Base-by-base conservation (phyloP, 2,797 vertebrate genomes). In the Thunnus albacares region DNA sequence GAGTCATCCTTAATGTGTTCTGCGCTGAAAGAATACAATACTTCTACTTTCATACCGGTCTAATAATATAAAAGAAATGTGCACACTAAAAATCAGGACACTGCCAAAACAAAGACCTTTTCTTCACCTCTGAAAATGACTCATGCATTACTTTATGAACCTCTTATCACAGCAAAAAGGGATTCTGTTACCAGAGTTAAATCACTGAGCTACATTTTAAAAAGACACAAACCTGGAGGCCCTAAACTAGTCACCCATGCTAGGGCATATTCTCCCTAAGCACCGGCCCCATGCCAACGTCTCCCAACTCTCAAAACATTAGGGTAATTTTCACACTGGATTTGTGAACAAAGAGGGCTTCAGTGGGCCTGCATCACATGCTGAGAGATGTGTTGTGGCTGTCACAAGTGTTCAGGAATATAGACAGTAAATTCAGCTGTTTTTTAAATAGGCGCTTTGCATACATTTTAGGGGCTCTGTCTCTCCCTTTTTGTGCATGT, bases 311-410 rank as follows among this genome's bases (percentile, higher is more conserved):
- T 82, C 83, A 35, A 76, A 86, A 85, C 87, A 88, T 84, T 80
- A 71, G 90, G 79, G 81, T 73, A 67, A 91, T 87, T 90, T 93
- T 93, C 94, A 95, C 89, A 90, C 87, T 87, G 87, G 91, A 95
- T 95, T 96, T 94, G 87, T 43, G 82, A 95, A 97, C 95, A 97
- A 97, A 96, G 92, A 89, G 85, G 79, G 86, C 86, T 94, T 96
- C 93, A 95, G 92, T 89, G 88, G 93, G 94, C 92, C 87, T 43
- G 84, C 87, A 82, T 93, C 83, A 88, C 90, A 92, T 86, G 94
- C 89, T 82, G 92, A 83, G 93, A 91, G 94, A 94, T 89, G 91
- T 15, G 93, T 90, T 71, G 92, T 84, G 94, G 93, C 91, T 96
- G 94, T 96, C 96, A 96, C 93, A 94, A 95, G 89, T 90, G 86